Evolutionary conservation across 2,888 invertebrate genomes (phyloP).

Genomic region (Xylocampa areola): DNA sequence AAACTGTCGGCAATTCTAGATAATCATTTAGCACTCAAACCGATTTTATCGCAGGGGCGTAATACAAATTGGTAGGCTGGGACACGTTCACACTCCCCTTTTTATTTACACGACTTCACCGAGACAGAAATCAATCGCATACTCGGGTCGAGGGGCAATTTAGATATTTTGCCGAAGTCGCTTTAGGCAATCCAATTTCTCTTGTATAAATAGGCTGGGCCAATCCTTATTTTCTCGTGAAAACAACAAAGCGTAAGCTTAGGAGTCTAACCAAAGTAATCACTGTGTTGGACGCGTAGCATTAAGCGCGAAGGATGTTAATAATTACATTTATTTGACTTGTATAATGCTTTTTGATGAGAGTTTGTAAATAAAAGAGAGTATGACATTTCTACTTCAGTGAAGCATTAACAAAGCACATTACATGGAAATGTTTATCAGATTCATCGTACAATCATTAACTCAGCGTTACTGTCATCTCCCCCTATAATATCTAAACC

Average conservation of each 20-base stretch:
- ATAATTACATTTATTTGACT: too few species aligned
- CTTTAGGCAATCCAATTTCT: conserved; percentile 26
- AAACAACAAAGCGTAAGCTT: conserved; percentile 9
- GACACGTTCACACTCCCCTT: conserved; percentile 4
- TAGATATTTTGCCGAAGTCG: conserved; percentile 29
- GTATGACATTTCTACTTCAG: too few species aligned
- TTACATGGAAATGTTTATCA: not conserved
- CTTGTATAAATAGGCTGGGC: conserved; percentile 8
- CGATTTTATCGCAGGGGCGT: conserved; percentile 33
- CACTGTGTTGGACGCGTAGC: not conserved
- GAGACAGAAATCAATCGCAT: conserved; percentile 26
- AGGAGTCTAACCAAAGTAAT: not conserved
- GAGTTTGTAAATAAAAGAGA: too few species aligned
- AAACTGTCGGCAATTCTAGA: conserved; percentile 12
- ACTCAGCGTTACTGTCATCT: conserved; percentile 7
- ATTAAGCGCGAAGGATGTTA: not conserved
- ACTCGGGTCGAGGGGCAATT: not conserved
- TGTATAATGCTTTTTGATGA: too few species aligned
- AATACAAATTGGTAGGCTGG: conserved; percentile 41
- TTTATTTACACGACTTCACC: conserved; percentile 25
- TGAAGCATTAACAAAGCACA: too few species aligned
- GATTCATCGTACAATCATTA: conserved; percentile 2
- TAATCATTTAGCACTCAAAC: conserved; percentile 23
- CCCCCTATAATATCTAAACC: conserved; percentile 6
- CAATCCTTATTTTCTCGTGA: conserved; percentile 5